Conservation (phyloP, 2,888 invertebrate species). For the Scrobipalpa costella region DNA sequence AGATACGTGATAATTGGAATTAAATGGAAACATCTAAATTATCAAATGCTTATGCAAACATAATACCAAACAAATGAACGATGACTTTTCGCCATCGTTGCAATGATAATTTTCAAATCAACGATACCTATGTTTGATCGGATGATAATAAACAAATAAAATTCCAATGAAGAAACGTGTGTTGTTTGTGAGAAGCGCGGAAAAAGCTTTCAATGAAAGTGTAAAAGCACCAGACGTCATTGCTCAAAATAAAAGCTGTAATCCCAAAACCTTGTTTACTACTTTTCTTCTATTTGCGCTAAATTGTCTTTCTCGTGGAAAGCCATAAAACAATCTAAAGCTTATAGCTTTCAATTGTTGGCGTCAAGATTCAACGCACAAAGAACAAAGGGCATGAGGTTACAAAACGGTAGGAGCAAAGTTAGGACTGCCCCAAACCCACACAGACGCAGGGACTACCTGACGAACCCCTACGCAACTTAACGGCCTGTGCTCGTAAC, state of each 20-base stretch:
- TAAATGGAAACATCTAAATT: background rate
- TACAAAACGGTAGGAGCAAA: background rate
- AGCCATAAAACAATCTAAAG: background rate
- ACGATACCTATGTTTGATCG: background rate
- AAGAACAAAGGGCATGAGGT: constrained; percentile 4
- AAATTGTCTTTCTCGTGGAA: background rate
- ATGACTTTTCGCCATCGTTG: background rate
- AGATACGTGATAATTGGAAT: constrained; percentile 1
- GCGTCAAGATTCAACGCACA: constrained; percentile 3
- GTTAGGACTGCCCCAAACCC: constrained; percentile 15
- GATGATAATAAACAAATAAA: background rate
- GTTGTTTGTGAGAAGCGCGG: background rate
- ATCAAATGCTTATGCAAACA: background rate
- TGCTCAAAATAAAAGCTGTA: background rate
- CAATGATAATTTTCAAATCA: background rate
- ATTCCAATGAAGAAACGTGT: background rate
- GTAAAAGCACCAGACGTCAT: constrained; percentile 1
- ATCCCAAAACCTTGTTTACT: background rate
- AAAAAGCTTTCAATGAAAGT: background rate
- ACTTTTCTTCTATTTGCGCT: background rate
- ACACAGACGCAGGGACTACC: constrained; percentile 18
- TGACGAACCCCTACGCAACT: constrained; percentile 23
- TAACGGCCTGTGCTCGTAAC: constrained; percentile 26
- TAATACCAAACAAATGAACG: background rate
- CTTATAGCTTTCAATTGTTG: background rate